Base-by-base conservation (phyloP, 2,113 vertebrate genomes). In the Steatornis caripensis region DNA sequence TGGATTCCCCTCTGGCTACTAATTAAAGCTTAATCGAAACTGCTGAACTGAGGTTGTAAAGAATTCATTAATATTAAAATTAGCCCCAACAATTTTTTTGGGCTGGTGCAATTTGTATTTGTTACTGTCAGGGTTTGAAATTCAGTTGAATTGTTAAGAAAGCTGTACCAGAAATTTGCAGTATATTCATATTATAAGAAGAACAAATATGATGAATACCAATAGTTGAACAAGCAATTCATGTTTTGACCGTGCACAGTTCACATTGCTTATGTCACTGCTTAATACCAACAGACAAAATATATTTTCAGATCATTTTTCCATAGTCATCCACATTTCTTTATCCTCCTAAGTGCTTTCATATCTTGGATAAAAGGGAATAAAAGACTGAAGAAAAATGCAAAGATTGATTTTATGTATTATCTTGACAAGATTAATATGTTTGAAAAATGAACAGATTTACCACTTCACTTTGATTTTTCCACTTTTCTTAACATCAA, bases 1-100 rank as follows among this genome's bases (percentile, higher is more conserved):
- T 99, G 98, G 98, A 99, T 99, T 99, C 98, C 99, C 99, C 99
- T 99, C 99, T 99, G 99, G 99, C 99, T 99, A 99, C 99, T 99
- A 99, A 99, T 99, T 99, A 99, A 99, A 99, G 99, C 99, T 99
- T 99, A 99, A 99, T 99, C 98, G 98, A 99, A 99, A 99, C 98
- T 98, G 98, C 99, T 99, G 99, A 99, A 99, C 99, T 99, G 99
- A 99, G 99, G 99, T 99, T 99, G 99, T 99, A 99, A 99, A 99
- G 98, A 98, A 99, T 98, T 99, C 99, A 99, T 99, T 99, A 99
- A 99, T 99, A 99, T 99, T 99, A 99, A 99, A 99, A 99, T 99
- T 99, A 98, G 99, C 99, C 98, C 98, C 98, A 99, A 99, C 98
- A 98, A 99, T 99, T 99, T 99, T 98, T 98, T 98, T 89, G 97